Evolutionary conservation across 2,797 vertebrate species (phyloP).

Genomic region (Eidolon dupreanum): DNA sequence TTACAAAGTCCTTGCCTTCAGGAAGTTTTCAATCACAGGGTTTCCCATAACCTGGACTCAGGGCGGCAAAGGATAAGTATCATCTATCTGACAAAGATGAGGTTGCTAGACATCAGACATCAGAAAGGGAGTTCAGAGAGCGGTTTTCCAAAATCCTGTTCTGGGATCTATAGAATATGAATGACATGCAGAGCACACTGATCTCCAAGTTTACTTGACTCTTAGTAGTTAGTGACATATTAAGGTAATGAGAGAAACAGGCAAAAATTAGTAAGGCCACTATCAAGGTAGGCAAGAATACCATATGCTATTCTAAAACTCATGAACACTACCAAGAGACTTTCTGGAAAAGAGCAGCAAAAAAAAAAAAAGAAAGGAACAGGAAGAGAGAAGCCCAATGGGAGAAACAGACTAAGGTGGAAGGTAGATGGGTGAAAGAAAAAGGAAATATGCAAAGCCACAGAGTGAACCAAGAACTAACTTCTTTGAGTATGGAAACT

Average conservation of each 20-base stretch:
- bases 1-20: neutral
- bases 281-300: neutral
- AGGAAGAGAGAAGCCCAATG: neutral
- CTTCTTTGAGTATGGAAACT: constrained; percentile 16
- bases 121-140: neutral
- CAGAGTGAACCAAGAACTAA: neutral
- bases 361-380: neutral
- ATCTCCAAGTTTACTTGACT: neutral
- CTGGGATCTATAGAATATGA: neutral
- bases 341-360: neutral
- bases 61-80: neutral
- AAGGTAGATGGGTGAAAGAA: neutral
- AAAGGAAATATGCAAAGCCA: neutral
- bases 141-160: neutral
- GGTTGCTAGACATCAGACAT: neutral
- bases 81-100: neutral
- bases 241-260: neutral
- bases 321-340: neutral
- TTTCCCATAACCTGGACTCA: neutral
- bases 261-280: neutral
- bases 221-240: neutral
- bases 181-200: neutral
- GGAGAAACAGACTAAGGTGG: neutral
- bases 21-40: neutral
- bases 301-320: constrained; percentile 10